Evolutionary conservation across 2,797 vertebrate species (phyloP).

Genomic region (Cheracebus regulus): DNA sequence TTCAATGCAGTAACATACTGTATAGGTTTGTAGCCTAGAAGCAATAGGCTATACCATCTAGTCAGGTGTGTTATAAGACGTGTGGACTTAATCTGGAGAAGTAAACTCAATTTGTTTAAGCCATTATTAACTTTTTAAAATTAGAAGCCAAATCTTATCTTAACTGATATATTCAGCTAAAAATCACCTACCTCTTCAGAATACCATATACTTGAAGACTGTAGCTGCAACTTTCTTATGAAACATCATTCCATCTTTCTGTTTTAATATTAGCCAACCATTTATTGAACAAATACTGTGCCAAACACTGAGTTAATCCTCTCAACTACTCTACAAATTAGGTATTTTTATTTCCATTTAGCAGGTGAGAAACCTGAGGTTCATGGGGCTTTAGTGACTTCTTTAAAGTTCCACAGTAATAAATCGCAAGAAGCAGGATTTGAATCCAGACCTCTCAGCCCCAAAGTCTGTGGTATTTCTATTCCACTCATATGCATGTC

Average conservation of each 20-base stretch:
- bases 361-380: neutral
- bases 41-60: neutral
- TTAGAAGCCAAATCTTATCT: neutral
- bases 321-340: neutral
- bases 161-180: neutral
- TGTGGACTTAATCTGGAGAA: neutral
- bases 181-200: neutral
- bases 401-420: neutral
- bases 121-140: neutral
- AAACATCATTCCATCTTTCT: neutral
- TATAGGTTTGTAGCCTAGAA: neutral
- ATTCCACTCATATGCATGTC: neutral
- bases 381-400: neutral
- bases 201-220: neutral
- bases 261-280: neutral
- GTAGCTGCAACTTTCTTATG: neutral
- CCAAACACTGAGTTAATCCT: neutral
- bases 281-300: neutral
- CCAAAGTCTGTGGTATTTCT: neutral
- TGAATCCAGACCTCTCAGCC: neutral
- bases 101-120: neutral
- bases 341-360: neutral
- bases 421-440: neutral
- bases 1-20: neutral
- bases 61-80: neutral